Percentiles rank a stretch among this genome's conserved stretches.
Evolutionary conservation across 1,140 invertebrate genomes (phyloP).

Genomic region (Dufourea novaeangliae): DNA sequence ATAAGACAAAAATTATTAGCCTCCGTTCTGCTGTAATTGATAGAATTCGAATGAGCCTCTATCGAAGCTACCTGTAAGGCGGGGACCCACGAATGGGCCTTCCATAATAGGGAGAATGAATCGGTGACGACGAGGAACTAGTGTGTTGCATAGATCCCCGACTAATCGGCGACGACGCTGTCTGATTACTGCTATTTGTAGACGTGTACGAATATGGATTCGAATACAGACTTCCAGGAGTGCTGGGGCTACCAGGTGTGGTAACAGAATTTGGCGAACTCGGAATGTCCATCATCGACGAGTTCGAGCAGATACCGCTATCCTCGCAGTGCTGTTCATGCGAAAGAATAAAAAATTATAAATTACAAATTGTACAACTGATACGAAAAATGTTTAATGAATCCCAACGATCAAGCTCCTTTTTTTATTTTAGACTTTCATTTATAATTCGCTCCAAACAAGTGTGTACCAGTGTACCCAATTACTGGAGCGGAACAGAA

Average conservation of each 20-base stretch:
- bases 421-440: too few relatives aligned
- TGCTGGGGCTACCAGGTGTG: slow-evolving; percentile 82
- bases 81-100: slow-evolving; percentile 79
- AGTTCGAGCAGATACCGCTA: slow-evolving; percentile 61
- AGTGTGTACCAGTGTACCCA: too few relatives aligned
- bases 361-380: too few relatives aligned
- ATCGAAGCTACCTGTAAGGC: slow-evolving; percentile 72
- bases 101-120: slow-evolving; percentile 69
- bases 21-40: background rate
- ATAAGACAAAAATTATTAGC: slow-evolving; percentile 22
- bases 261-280: slow-evolving; percentile 75
- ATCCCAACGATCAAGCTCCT: too few relatives aligned
- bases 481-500: background rate
- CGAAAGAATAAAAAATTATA: background rate
- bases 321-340: slow-evolving; percentile 63
- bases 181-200: slow-evolving; percentile 66
- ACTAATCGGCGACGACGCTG: slow-evolving; percentile 64
- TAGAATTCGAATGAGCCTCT: background rate
- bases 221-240: slow-evolving; percentile 81
- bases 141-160: slow-evolving; percentile 65
- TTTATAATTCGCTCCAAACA: background rate
- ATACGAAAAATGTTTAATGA: too few relatives aligned
- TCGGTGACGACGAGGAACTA: slow-evolving; percentile 65
- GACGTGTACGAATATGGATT: slow-evolving; percentile 73
- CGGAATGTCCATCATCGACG: slow-evolving; percentile 69